Percentiles rank a stretch among this genome's conserved stretches.
Evolutionary conservation across 2,797 vertebrate genomes (phyloP).

Genomic region (Lates japonicus): DNA sequence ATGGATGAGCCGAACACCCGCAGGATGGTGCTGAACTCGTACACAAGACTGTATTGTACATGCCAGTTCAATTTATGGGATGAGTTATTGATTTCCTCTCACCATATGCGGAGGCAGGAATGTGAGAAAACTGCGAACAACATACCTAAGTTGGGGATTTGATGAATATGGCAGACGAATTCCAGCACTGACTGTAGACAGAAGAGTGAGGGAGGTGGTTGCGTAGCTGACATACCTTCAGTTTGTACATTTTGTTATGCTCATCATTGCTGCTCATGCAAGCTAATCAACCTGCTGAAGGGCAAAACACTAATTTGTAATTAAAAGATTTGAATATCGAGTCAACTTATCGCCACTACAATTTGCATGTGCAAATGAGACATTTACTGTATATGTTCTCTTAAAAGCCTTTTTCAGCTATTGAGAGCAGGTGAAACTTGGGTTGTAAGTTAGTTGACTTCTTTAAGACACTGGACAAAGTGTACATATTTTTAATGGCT

Average conservation of each 20-base stretch:
- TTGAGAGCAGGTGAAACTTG: neutral
- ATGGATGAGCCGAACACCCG: slow-evolving; percentile 59
- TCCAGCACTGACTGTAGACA: slow-evolving; percentile 12
- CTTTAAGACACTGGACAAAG: neutral
- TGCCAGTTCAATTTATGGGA: slow-evolving; percentile 71
- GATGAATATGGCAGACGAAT: slow-evolving; percentile 14
- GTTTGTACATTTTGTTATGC: slow-evolving; percentile 3
- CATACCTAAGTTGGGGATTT: slow-evolving; percentile 46
- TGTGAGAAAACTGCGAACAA: slow-evolving; percentile 62
- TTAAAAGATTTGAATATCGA: slow-evolving; percentile 20
- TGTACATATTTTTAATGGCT: too few species aligned
- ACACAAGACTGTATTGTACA: slow-evolving; percentile 53
- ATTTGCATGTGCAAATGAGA: neutral
- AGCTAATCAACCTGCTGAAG: slow-evolving; percentile 18
- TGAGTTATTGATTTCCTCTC: slow-evolving; percentile 71
- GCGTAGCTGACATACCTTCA: neutral
- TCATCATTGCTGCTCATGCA: slow-evolving; percentile 4
- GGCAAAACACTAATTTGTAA: slow-evolving; percentile 23
- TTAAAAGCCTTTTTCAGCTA: neutral
- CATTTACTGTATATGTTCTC: neutral
- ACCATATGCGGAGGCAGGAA: slow-evolving; percentile 34
- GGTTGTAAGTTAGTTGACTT: neutral
- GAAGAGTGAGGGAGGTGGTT: neutral
- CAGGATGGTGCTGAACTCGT: slow-evolving; percentile 62
- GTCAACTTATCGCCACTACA: neutral